Conservation (phyloP, 2,797 vertebrate genomes). For the Helicolenus hilgendorfi region DNA sequence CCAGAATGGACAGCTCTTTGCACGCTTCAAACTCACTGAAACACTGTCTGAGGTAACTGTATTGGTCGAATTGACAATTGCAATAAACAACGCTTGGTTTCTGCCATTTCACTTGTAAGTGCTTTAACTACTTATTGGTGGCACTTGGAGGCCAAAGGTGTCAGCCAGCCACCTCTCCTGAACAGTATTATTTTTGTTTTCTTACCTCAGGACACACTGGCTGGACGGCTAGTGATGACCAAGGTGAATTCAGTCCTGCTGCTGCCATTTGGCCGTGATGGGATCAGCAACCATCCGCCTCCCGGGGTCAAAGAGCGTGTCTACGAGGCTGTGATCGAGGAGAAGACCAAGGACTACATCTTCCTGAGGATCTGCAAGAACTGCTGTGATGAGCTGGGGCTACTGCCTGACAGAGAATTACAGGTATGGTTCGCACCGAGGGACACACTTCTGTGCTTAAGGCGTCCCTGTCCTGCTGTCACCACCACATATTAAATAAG, state of each 20-base stretch:
- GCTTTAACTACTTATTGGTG: not conserved
- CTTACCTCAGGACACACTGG: constrained; percentile 93
- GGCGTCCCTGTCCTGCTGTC: not conserved
- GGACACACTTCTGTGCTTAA: not conserved
- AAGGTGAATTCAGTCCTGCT: constrained; percentile 99
- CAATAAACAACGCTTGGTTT: not conserved
- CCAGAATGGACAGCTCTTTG: constrained; percentile 98
- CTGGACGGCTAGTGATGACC: constrained; percentile 98
- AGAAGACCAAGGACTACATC: constrained; percentile 99
- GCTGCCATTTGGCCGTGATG: constrained; percentile 95
- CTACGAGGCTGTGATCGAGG: constrained; percentile 98
- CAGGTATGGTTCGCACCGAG: constrained; percentile 89
- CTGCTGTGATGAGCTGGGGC: constrained; percentile 96
- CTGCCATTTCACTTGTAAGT: not conserved
- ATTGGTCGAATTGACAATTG: not conserved
- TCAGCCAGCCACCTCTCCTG: not conserved
- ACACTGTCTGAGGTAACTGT: constrained; percentile 94
- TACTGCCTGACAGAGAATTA: constrained; percentile 95
- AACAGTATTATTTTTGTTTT: not conserved
- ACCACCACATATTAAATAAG: not conserved
- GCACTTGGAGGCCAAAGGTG: not conserved
- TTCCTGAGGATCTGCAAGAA: constrained; percentile 98
- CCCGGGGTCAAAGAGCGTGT: constrained; percentile 98
- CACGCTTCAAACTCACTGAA: constrained; percentile 98
- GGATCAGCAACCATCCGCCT: constrained; percentile 91